These are phyloP conservation scores for Trichogramma evanescens DNA, from an alignment of 2,888 invertebrate species.

Conservation along the genomic window DNA sequence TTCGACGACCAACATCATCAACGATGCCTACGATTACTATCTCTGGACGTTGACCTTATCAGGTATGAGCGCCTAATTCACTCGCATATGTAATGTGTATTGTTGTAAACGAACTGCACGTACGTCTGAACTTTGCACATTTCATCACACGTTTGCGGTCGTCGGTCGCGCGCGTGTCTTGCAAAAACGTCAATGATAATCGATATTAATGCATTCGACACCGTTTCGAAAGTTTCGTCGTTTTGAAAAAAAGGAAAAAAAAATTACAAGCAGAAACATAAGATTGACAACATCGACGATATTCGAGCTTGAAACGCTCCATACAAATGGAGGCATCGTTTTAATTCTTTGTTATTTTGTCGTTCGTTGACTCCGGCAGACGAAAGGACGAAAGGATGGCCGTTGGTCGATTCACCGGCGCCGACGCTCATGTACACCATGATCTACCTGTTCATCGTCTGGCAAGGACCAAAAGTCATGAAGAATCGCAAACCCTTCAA, in stretches of 20 bases:
- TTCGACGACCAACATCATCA: slow-evolving; percentile 41
- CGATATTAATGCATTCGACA: too few species aligned
- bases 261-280: too few species aligned
- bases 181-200: too few species aligned
- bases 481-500: slow-evolving; percentile 67
- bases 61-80: slow-evolving; percentile 57
- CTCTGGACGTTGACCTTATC: slow-evolving; percentile 70
- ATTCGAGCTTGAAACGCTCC: too few species aligned
- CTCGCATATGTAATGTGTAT: not conserved
- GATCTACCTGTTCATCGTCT: slow-evolving; percentile 70
- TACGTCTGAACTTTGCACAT: too few species aligned
- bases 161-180: too few species aligned
- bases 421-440: slow-evolving; percentile 66
- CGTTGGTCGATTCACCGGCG: slow-evolving; percentile 72
- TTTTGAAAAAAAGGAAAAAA: too few species aligned
- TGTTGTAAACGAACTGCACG: not conserved
- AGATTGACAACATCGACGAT: too few species aligned
- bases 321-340: too few species aligned
- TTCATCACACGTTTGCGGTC: too few species aligned
- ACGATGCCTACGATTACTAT: slow-evolving; percentile 60
- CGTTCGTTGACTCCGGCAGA: slow-evolving; percentile 52
- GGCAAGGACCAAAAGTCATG: slow-evolving; percentile 77
- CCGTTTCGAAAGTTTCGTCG: too few species aligned
- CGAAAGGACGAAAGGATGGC: slow-evolving; percentile 76
- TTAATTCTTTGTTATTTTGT: too few species aligned